Evolutionary conservation across 35 echinoderm and acorn worm species (phyloP), one percentile per base, ranked within the genome.

Genomic region (Apostichopus japonicus): DNA sequence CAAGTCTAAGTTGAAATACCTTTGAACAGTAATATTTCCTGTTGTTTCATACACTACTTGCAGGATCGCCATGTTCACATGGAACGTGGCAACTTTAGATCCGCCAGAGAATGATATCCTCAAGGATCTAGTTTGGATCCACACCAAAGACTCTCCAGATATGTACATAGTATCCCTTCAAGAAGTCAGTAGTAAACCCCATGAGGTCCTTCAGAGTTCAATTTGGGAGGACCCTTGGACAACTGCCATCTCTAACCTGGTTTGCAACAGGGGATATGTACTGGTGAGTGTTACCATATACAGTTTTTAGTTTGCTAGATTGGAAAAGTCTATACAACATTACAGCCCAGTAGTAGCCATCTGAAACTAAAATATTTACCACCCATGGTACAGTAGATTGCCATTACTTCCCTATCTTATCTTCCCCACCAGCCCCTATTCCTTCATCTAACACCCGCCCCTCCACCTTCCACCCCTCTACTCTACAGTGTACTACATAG

Each of bases 101-200:
- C 93, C 95, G 7, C 95, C 95, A 16, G 92, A 92, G 14, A 67
- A 72, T 7, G 92, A 93, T 7, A 86, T 93, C 33, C 77, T 99
- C 51, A 56, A 94, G 54, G 95, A 99, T 58, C 87, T 99, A 16
- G 92, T 99, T 55, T 93, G 91, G 93, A 80, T 94, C 3, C 97
- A 96, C 58, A 96, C 92, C 22, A 90, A 80, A 24, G 79, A 94
- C 53, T 92, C 61, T 21, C 97, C 95, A 5, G 97, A 99, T 84
- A 88, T 99, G 44, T 99, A 96, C 86, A 59, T 92, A 24, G 76
- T 95, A 56, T 92, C 93, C 14, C 92, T 99, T 57, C 97, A 99
- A 91, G 97, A 99, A 55, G 95, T 99, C 77, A 99, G 97, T 53
- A 94, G 95, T 54, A 99, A 99, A 70, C 97, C 97, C 16, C 97